Conservation (phyloP, 2,888 invertebrate genomes). For the Meandrusa payeni region DNA sequence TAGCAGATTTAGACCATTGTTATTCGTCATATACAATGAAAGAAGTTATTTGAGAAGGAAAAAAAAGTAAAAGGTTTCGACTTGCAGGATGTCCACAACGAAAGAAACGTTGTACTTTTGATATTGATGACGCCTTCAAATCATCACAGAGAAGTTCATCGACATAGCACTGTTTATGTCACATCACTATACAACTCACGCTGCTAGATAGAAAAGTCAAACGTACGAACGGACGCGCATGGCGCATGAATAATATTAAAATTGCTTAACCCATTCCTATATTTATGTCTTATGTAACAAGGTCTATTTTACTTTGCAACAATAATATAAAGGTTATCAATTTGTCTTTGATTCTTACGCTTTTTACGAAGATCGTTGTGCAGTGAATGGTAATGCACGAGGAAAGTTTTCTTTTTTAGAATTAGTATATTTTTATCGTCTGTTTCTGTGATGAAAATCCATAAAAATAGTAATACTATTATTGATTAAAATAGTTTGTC, state of each 20-base stretch:
- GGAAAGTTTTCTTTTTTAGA: conserved; percentile 18
- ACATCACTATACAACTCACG: conserved; percentile 22
- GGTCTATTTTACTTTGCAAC: background rate
- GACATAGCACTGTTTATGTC: conserved; percentile 12
- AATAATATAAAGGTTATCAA: background rate
- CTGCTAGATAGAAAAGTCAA: conserved; percentile 16
- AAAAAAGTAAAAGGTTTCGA: no score
- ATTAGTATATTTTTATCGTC: conserved; percentile 6
- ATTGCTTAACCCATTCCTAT: background rate
- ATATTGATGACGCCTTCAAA: background rate
- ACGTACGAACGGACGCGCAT: background rate
- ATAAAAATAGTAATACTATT: no score
- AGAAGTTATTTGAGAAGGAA: no score
- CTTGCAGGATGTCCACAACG: no score
- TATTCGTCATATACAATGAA: no score
- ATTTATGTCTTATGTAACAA: background rate
- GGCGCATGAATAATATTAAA: no score
- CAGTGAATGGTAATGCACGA: conserved; percentile 21
- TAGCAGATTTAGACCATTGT: no score
- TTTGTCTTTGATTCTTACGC: conserved; percentile 3
- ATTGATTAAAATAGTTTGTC: no score
- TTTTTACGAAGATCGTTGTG: conserved; percentile 22
- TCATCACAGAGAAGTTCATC: conserved; percentile 15
- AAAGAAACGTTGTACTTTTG: background rate
- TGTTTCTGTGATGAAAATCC: no score